Percentiles rank a stretch among this genome's conserved stretches.
Conservation (phyloP, 2,888 invertebrate species). For the Schizotus pectinicornis region DNA sequence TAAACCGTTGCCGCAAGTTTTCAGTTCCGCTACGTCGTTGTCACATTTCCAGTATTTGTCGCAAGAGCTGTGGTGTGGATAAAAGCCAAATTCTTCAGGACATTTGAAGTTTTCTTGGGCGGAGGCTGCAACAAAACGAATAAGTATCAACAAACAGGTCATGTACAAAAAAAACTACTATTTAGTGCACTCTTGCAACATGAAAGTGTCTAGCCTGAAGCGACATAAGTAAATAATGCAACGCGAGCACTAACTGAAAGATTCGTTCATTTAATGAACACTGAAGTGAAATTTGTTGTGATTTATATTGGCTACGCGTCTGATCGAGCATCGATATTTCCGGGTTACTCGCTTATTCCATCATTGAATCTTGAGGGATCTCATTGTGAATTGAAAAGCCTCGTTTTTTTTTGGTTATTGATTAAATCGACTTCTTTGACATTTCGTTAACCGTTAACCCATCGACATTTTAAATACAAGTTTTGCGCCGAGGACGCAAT, state of each 20-base stretch:
- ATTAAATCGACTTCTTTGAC: slow-evolving; percentile 12
- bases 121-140: slow-evolving; percentile 61
- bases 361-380: too few relatives aligned
- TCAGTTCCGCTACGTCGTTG: slow-evolving; percentile 84
- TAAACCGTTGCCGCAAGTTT: slow-evolving; percentile 92
- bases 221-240: background rate
- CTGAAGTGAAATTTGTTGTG: too few relatives aligned
- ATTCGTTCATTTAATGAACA: too few relatives aligned
- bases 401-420: background rate
- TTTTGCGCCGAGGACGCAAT: slow-evolving; percentile 17
- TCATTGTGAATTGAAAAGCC: background rate
- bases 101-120: slow-evolving; percentile 90
- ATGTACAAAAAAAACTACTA: background rate
- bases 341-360: too few relatives aligned
- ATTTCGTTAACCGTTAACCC: slow-evolving; percentile 20
- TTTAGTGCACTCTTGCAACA: background rate
- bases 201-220: too few relatives aligned
- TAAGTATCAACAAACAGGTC: background rate
- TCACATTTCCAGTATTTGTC: slow-evolving; percentile 97
- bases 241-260: background rate
- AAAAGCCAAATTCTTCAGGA: slow-evolving; percentile 93
- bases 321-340: too few relatives aligned
- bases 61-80: slow-evolving; percentile 87
- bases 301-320: too few relatives aligned
- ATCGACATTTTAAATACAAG: slow-evolving; percentile 23